Evolutionary conservation across 2,888 invertebrate species (phyloP).

Genomic region (Deilephila porcellus): DNA sequence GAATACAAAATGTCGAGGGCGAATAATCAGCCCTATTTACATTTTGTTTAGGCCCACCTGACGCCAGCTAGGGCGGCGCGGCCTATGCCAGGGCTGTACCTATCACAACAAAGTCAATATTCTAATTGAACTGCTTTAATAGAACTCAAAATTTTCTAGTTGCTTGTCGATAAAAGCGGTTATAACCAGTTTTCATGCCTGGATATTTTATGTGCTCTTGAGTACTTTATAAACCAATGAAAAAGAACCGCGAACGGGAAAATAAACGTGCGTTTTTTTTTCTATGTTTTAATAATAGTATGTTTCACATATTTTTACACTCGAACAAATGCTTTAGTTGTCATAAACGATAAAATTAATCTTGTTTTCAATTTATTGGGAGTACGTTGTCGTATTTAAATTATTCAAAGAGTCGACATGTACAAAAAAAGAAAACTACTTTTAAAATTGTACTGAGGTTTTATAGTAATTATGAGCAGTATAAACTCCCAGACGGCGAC

Average conservation of each 20-base stretch:
- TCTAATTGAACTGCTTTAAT: conserved; percentile 47
- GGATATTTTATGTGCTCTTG: background rate
- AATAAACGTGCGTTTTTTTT: no score
- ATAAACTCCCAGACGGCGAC: background rate
- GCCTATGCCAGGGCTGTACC: conserved; percentile 39
- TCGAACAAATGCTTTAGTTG: background rate
- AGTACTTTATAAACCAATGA: no score
- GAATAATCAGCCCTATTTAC: conserved; percentile 72
- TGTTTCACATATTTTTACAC: no score
- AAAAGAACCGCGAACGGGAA: no score
- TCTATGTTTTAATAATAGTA: no score
- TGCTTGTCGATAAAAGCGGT: conserved; percentile 29
- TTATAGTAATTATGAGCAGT: conserved; percentile 23
- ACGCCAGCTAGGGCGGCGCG: conserved; percentile 50
- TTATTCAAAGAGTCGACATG: background rate
- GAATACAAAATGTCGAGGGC: conserved; percentile 65
- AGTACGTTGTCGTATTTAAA: background rate
- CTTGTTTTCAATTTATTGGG: no score
- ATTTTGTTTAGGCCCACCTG: conserved; percentile 72
- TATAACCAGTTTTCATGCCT: background rate
- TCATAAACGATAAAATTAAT: no score
- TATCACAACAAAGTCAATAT: conserved; percentile 50
- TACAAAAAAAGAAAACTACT: conserved; percentile 2
- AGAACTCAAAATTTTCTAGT: conserved; percentile 34
- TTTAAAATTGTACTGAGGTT: conserved; percentile 5